Evolutionary conservation across 2,888 invertebrate species (phyloP).

Genomic region (Pilophorus perplexus): DNA sequence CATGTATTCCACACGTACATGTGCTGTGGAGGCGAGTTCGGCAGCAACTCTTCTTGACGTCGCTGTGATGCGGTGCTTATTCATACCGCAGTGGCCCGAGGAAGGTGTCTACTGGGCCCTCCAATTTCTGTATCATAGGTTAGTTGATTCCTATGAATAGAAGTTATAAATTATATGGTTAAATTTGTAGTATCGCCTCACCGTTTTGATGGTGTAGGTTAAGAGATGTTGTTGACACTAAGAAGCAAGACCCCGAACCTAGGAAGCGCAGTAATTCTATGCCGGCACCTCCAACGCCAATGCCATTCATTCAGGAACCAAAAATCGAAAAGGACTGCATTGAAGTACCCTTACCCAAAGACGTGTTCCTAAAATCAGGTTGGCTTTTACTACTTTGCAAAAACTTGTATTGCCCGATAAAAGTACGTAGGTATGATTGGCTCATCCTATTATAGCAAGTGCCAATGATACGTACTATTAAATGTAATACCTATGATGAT

Average conservation of each 20-base stretch:
- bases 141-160: neutral
- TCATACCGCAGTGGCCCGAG: constrained; percentile 96
- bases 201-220: constrained; percentile 61
- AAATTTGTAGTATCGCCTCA: too few relatives aligned
- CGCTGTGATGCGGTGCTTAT: constrained; percentile 90
- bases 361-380: constrained; percentile 64
- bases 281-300: constrained; percentile 89
- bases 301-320: constrained; percentile 73
- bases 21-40: constrained; percentile 59
- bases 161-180: too few relatives aligned
- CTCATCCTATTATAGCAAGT: too few relatives aligned
- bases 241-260: constrained; percentile 71
- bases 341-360: constrained; percentile 72
- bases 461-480: too few relatives aligned
- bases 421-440: too few relatives aligned
- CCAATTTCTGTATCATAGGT: constrained; percentile 87
- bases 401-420: too few relatives aligned
- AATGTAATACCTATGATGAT: too few relatives aligned
- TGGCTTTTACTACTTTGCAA: constrained; percentile 44
- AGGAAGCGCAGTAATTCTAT: constrained; percentile 87
- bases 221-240: constrained; percentile 83
- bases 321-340: constrained; percentile 56
- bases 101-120: constrained; percentile 98
- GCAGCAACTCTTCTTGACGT: constrained; percentile 96
- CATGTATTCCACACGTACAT: constrained; percentile 56